Conservation (phyloP, 2,113 vertebrate genomes). For the Callaeas wilsoni region DNA sequence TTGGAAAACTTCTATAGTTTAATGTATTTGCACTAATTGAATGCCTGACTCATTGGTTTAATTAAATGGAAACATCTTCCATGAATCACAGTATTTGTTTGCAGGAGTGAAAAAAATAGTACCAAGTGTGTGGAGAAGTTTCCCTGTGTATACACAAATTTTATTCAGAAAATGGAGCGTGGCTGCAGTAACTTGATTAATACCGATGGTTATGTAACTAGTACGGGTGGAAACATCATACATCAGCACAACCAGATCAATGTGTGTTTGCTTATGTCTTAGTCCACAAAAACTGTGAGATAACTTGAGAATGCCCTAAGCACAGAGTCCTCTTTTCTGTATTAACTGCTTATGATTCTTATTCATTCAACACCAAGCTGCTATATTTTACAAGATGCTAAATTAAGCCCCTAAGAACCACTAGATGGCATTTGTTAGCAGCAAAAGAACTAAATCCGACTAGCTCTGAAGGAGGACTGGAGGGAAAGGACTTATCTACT, state of each 20-base stretch:
- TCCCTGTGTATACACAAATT: not conserved
- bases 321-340: not conserved
- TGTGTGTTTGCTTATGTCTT: not conserved
- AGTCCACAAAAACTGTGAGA: not conserved
- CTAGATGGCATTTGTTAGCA: conserved; percentile 60
- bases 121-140: not conserved
- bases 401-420: not conserved
- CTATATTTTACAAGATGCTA: not conserved
- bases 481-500: not conserved
- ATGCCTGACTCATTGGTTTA: not conserved
- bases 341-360: not conserved
- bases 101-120: not conserved
- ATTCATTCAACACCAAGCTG: accelerated
- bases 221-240: accelerated
- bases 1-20: not conserved
- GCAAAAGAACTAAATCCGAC: not conserved
- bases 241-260: not conserved
- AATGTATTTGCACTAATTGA: not conserved
- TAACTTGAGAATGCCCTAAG: not conserved
- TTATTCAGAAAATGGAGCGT: not conserved
- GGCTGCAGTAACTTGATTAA: not conserved
- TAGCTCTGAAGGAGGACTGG: not conserved
- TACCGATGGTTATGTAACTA: not conserved
- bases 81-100: not conserved
- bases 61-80: not conserved